phyloP scores from a whole-genome alignment of 2,113 vertebrate species.

The Dicaeum eximium region DNA sequence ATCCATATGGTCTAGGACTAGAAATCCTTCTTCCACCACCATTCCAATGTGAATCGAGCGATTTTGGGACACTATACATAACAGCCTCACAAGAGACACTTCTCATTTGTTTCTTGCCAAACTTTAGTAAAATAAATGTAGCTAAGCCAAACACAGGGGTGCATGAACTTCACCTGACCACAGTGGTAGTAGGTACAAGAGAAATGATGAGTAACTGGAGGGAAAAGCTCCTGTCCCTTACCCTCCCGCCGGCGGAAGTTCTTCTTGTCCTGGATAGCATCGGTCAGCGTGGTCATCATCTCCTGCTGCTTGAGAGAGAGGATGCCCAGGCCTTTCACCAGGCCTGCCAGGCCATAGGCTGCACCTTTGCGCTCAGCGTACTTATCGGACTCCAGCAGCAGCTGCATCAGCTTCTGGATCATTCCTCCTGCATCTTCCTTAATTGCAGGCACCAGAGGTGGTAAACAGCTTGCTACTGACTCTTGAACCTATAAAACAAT shows the following conservation, averaged over 20 bases:
- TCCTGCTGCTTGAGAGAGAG: slow-evolving; percentile 97
- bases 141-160: neutral
- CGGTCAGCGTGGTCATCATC: slow-evolving; percentile 93
- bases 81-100: neutral
- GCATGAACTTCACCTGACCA: neutral
- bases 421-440: slow-evolving; percentile 94
- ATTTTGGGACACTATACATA: neutral
- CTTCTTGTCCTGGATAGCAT: slow-evolving; percentile 98
- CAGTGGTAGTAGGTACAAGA: neutral
- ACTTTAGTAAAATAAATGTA: neutral
- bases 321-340: slow-evolving; percentile 96
- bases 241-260: slow-evolving; percentile 95
- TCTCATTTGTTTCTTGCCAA: neutral
- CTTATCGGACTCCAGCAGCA: slow-evolving; percentile 95
- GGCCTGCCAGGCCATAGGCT: slow-evolving; percentile 90
- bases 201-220: neutral
- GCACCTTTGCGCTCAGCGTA: slow-evolving; percentile 95
- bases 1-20: neutral
- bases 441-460: slow-evolving; percentile 94
- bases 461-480: slow-evolving; percentile 92
- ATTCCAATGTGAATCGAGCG: fast-evolving
- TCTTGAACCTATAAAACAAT: slow-evolving; percentile 86
- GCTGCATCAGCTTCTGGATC: slow-evolving; percentile 91
- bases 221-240: slow-evolving; percentile 47
- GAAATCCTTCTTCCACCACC: neutral